Conservation (phyloP, 2,888 invertebrate species). For the Apodemia hepburni region DNA sequence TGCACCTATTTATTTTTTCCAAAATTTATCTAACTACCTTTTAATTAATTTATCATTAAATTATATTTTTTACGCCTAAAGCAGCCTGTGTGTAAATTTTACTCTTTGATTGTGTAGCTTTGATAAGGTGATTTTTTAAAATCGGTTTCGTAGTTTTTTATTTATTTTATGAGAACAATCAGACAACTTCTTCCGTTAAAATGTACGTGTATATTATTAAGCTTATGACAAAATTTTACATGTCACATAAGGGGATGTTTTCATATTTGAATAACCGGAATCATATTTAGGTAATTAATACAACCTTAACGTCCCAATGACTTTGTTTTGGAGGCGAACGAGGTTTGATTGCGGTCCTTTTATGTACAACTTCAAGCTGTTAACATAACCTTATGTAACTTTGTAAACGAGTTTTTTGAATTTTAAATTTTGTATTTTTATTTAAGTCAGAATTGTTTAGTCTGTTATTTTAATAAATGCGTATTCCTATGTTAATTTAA, state of each 20-base stretch:
- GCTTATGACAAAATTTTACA: neutral
- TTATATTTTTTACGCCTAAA: too few species aligned
- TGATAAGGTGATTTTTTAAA: too few species aligned
- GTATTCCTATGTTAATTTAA: constrained; percentile 1
- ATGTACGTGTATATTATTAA: neutral
- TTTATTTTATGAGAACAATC: too few species aligned
- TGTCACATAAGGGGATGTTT: neutral
- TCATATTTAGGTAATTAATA: constrained; percentile 2
- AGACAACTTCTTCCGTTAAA: too few species aligned
- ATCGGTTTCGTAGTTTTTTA: too few species aligned
- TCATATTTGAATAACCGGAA: constrained; percentile 19
- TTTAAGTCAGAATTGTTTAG: neutral
- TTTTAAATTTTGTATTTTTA: constrained; percentile 1
- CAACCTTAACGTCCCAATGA: constrained; percentile 2
- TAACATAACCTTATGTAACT: constrained; percentile 11
- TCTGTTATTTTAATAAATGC: neutral
- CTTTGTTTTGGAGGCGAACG: constrained; percentile 10
- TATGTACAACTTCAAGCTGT: neutral
- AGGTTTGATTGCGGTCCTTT: neutral
- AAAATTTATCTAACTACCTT: too few species aligned
- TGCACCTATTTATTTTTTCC: too few species aligned
- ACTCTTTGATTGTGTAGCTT: too few species aligned
- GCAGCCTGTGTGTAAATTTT: too few species aligned
- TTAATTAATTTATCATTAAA: too few species aligned
- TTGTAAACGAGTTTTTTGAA: constrained; percentile 2